Base-by-base conservation (phyloP, 2,888 invertebrate genomes). In the Drosophila barbarae region DNA sequence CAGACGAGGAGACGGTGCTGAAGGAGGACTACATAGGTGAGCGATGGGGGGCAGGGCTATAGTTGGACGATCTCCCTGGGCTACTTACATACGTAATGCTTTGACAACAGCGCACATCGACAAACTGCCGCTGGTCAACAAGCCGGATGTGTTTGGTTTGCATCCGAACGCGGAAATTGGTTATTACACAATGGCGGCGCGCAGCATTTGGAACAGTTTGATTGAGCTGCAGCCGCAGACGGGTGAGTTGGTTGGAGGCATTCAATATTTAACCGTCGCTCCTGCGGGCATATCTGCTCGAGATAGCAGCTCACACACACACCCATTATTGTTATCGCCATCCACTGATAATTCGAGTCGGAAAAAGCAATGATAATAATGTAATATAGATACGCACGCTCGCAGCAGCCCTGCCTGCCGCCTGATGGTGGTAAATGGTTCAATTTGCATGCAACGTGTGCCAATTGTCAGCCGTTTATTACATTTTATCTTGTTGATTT, bases 81-180 rank as follows among this genome's bases (percentile, higher is more conserved):
- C 63, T 57, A 46, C 67, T 72, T 71, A 69, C 72, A 67, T 72
- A 61, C 44, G 61, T 76, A 76, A 83, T 79, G 46, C 74, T 60
- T 69, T 67, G 73, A 75, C 58, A 66, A 63, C 87, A 95, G 95
- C 92, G 42, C 93, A 92, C 86, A 95, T 98, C 82, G 96, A 97
- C 86, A 91, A 91, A 47, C 90, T 97, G 39, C 97, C 97, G 0
- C 89, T 97, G 64, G 93, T 93, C 21, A 97, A 96, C 89, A 94
- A 94, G 12, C 97, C 97, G 3, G 96, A 96, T 87, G 96, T 97
- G 57, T 96, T 97, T 90, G 98, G 98, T 9, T 90, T 98, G 51
- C 96, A 98, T 90, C 93, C 96, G n/a, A 98, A 98, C 90, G 97
- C 97, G 0, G 97, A 98, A 91, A 97, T 97, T 86, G 96, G 96